Evolutionary conservation across 2,113 vertebrate genomes (phyloP).

Genomic region (Crotalus helleri): DNA sequence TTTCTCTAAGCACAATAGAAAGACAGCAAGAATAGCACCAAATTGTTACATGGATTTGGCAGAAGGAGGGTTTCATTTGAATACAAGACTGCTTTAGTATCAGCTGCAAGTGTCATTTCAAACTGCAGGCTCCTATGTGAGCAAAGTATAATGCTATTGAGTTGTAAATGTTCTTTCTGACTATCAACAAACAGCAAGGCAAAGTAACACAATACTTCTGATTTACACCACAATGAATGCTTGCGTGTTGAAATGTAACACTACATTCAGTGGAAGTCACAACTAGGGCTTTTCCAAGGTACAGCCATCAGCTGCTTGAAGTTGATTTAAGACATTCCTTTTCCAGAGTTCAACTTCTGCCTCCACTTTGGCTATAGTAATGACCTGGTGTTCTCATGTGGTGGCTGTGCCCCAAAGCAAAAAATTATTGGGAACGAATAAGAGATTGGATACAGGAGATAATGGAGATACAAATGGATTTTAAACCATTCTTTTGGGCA

Average conservation of each 20-base stretch:
- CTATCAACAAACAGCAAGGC: background rate
- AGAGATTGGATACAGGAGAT: too few species aligned
- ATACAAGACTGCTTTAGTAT: conserved; percentile 3
- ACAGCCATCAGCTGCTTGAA: background rate
- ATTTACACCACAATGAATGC: background rate
- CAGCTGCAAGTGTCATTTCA: background rate
- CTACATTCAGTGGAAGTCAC: background rate
- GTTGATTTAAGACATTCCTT: background rate
- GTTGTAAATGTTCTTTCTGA: background rate
- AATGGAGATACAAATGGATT: too few species aligned
- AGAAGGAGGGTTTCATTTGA: background rate
- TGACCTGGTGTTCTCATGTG: background rate
- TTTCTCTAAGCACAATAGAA: conserved; percentile 37
- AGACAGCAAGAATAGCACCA: conserved; percentile 25
- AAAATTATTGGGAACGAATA: too few species aligned
- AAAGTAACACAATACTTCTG: background rate
- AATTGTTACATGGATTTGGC: conserved; percentile 40
- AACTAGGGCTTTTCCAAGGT: background rate
- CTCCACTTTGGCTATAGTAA: background rate
- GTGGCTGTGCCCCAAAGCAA: too few species aligned
- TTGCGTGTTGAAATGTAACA: background rate
- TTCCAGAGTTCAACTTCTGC: background rate
- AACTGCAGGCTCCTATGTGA: background rate
- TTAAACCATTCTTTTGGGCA: too few species aligned
- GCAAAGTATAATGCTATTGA: background rate